Evolutionary conservation across 2,888 invertebrate species (phyloP).

Genomic region (Auanema freiburgensis): DNA sequence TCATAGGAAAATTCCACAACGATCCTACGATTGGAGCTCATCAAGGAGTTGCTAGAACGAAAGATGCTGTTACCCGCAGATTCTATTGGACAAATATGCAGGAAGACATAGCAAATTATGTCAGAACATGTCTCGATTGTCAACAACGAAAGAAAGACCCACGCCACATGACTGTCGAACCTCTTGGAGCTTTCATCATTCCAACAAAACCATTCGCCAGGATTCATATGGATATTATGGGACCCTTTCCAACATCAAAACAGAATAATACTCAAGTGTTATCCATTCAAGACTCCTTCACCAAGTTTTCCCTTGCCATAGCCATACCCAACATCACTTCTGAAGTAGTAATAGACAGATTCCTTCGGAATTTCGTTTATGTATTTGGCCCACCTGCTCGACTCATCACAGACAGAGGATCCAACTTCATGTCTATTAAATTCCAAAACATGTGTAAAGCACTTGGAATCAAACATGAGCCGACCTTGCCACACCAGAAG

Average conservation of each 20-base stretch:
- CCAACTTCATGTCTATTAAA: slow-evolving; percentile 6
- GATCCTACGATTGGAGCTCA: slow-evolving; percentile 6
- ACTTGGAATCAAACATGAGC: too few relatives aligned
- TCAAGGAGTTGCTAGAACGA: slow-evolving; percentile 5
- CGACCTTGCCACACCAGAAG: slow-evolving; percentile 11
- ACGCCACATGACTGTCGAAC: slow-evolving; percentile 16
- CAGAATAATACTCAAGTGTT: slow-evolving; percentile 21
- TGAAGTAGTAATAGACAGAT: background rate
- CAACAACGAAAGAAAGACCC: slow-evolving; percentile 15
- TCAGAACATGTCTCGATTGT: slow-evolving; percentile 18
- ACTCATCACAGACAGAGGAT: slow-evolving; percentile 22
- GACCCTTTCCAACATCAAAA: slow-evolving; percentile 23
- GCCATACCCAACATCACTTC: slow-evolving; percentile 13
- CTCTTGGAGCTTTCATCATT: slow-evolving; percentile 9
- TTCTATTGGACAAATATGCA: slow-evolving; percentile 21
- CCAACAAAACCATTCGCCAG: slow-evolving; percentile 20
- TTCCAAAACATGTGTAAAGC: background rate
- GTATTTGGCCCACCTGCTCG: slow-evolving; percentile 15
- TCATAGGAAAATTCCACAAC: slow-evolving; percentile 11
- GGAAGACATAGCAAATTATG: slow-evolving; percentile 4
- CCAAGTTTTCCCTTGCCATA: slow-evolving; percentile 17
- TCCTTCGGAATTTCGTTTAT: slow-evolving; percentile 11
- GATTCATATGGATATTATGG: slow-evolving; percentile 24
- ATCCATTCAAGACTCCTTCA: slow-evolving; percentile 14
- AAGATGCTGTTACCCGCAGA: background rate